Evolutionary conservation across 2,888 invertebrate genomes (phyloP).

Genomic region (Phalera bucephala): DNA sequence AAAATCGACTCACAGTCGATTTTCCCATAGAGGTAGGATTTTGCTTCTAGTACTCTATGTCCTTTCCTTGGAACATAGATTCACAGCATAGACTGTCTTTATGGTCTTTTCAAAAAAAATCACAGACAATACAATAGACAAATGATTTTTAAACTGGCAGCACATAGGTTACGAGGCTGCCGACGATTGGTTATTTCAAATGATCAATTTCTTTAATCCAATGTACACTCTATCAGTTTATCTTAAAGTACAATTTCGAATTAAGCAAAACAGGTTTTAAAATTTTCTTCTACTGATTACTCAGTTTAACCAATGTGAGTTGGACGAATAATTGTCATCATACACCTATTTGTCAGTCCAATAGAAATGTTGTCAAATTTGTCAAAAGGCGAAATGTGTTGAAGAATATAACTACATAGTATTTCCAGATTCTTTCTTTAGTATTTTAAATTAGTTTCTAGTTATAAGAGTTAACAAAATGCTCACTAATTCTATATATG

Average conservation of each 20-base stretch:
- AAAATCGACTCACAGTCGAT: too few species aligned
- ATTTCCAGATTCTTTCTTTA: conserved; percentile 38
- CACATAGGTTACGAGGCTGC: conserved; percentile 22
- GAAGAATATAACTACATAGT: conserved; percentile 33
- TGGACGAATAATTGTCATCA: conserved; percentile 75
- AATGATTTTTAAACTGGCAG: conserved; percentile 9
- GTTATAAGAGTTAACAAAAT: conserved; percentile 48
- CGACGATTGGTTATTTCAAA: conserved; percentile 20
- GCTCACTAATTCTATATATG: conserved; percentile 59
- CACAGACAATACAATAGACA: too few species aligned
- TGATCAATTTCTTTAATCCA: not conserved
- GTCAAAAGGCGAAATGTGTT: conserved; percentile 65
- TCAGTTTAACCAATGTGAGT: conserved; percentile 50
- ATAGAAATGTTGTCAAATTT: conserved; percentile 47
- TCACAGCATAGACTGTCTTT: too few species aligned
- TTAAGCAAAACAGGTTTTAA: not conserved
- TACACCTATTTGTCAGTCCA: conserved; percentile 53
- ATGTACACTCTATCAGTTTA: conserved; percentile 7
- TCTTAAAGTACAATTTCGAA: not conserved
- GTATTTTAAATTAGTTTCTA: conserved; percentile 9
- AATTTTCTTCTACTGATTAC: not conserved
- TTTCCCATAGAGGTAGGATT: too few species aligned
- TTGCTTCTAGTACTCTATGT: too few species aligned
- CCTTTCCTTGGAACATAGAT: too few species aligned
- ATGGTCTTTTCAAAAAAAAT: too few species aligned